A percentile compares a stretch with the other conserved stretches of the same genome.
These are phyloP conservation scores for Lasiurus cinereus DNA, from an alignment of 2,113 vertebrate species.

Conservation along the genomic window DNA sequence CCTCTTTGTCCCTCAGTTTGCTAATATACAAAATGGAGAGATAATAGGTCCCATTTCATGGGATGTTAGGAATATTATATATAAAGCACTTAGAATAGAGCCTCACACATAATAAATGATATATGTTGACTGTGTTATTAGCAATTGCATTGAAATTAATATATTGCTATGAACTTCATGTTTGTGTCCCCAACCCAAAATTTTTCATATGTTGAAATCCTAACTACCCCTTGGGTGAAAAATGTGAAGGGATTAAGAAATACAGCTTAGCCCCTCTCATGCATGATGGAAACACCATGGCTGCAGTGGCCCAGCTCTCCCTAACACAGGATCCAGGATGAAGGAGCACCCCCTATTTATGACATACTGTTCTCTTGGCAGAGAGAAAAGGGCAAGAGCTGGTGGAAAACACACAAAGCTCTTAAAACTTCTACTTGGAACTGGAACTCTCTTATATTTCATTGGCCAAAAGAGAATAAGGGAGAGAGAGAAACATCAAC, in stretches of 20 bases:
- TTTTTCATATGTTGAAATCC: neutral
- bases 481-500: neutral
- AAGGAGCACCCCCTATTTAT: conserved; percentile 40
- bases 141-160: conserved; percentile 40
- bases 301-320: too few species aligned
- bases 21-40: neutral
- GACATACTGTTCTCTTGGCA: conserved; percentile 1
- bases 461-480: neutral
- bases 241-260: neutral
- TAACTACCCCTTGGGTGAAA: neutral
- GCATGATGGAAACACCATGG: too few species aligned
- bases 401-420: conserved; percentile 29
- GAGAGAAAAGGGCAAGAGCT: conserved; percentile 49
- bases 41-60: neutral
- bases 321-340: neutral
- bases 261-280: too few species aligned
- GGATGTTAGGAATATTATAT: neutral
- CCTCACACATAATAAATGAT: neutral
- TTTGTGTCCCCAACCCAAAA: neutral
- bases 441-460: conserved; percentile 35
- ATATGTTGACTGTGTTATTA: neutral
- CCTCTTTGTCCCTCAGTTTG: neutral
- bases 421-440: conserved; percentile 53
- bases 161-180: neutral
- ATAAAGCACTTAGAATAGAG: neutral